These are phyloP conservation scores for Epistrophe eligans DNA, from an alignment of 2,888 invertebrate species.

Conservation along the genomic window DNA sequence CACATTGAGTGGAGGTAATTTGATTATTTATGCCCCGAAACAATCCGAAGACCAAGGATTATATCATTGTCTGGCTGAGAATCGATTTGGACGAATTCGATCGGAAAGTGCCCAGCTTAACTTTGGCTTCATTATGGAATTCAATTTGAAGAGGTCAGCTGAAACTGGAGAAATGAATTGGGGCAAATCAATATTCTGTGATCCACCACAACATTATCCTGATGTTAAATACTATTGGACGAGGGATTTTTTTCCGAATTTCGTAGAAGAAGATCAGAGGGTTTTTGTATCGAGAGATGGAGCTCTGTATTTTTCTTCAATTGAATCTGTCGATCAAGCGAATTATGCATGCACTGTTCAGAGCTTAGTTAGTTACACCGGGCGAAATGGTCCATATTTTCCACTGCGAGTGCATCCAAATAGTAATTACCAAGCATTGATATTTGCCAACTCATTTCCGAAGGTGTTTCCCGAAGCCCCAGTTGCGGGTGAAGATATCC, in stretches of 20 bases:
- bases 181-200: conserved; percentile 96
- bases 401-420: conserved; percentile 92
- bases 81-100: conserved; percentile 93
- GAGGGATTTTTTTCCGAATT: conserved; percentile 94
- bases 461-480: conserved; percentile 98
- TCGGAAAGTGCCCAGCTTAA: conserved; percentile 94
- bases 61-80: conserved; percentile 96
- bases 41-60: conserved; percentile 92
- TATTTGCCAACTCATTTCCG: conserved; percentile 97
- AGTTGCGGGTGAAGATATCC: conserved; percentile 93
- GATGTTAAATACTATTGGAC: conserved; percentile 96
- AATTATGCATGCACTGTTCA: conserved; percentile 96
- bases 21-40: conserved; percentile 94
- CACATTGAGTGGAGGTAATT: conserved; percentile 95
- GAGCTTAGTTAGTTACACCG: conserved; percentile 93
- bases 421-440: conserved; percentile 94
- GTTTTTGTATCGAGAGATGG: conserved; percentile 98
- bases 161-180: conserved; percentile 95
- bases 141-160: conserved; percentile 92
- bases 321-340: conserved; percentile 95
- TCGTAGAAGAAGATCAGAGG: conserved; percentile 95
- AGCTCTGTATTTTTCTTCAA: conserved; percentile 96
- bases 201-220: conserved; percentile 96
- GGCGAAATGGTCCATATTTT: conserved; percentile 95
- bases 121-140: conserved; percentile 95